These are phyloP conservation scores for Gasterosteus nipponicus DNA, from an alignment of 2,113 vertebrate genomes.

Conservation along the genomic window DNA sequence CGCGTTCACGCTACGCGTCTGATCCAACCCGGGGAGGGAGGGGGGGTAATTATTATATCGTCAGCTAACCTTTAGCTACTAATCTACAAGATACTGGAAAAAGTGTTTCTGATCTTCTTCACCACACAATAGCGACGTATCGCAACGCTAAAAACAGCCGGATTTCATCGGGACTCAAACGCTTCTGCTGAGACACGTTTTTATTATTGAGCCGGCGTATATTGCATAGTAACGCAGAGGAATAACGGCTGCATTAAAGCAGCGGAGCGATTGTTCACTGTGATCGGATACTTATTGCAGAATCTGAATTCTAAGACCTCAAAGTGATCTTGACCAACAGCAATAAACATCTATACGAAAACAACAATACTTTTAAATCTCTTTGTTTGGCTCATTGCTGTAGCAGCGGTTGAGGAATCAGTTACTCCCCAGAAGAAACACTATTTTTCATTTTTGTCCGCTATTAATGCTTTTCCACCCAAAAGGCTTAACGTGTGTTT, in stretches of 20 bases:
- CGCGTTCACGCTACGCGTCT: slow-evolving; percentile 27
- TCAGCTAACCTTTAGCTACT: slow-evolving; percentile 17
- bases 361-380: too few relatives aligned
- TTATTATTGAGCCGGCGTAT: too few relatives aligned
- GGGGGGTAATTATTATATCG: not conserved
- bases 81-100: slow-evolving; percentile 4
- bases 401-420: too few relatives aligned
- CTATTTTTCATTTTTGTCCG: too few relatives aligned
- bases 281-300: too few relatives aligned
- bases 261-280: too few relatives aligned
- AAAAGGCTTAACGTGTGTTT: not conserved
- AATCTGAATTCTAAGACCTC: too few relatives aligned
- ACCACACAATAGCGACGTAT: slow-evolving; percentile 22
- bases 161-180: not conserved
- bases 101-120: slow-evolving; percentile 6
- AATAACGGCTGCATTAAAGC: too few relatives aligned
- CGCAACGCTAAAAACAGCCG: not conserved
- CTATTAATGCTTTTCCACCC: not conserved
- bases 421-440: not conserved
- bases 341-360: too few relatives aligned
- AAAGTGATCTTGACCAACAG: too few relatives aligned
- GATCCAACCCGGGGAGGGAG: slow-evolving; percentile 18
- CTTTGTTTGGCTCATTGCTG: too few relatives aligned
- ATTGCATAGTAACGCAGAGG: too few relatives aligned
- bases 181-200: not conserved